Percentiles rank a stretch among this genome's conserved stretches.
phyloP scores from a whole-genome alignment of 1,140 invertebrate species.

The Mya arenaria region DNA sequence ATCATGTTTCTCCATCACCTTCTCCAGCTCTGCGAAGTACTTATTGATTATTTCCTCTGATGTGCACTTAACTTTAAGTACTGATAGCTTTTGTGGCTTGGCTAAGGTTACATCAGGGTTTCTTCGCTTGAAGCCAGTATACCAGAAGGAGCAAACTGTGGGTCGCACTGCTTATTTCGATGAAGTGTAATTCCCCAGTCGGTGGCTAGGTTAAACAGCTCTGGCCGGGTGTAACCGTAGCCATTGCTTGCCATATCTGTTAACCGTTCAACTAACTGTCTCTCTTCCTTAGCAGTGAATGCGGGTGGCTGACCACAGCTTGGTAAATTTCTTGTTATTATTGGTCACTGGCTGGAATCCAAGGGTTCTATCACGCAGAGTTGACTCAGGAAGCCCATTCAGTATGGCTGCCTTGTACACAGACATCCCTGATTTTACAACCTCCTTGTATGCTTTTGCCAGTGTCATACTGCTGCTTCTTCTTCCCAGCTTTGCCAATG shows the following conservation, averaged over 20 bases:
- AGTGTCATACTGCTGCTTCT: neutral
- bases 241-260: constrained; percentile 32
- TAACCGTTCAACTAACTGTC: neutral
- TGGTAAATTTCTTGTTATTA: too few relatives aligned
- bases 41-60: neutral
- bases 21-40: constrained; percentile 52
- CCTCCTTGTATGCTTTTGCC: neutral
- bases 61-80: constrained; percentile 65
- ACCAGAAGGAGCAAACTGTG: constrained; percentile 9
- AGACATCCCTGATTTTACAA: neutral
- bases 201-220: constrained; percentile 7
- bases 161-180: neutral
- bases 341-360: neutral
- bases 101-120: constrained; percentile 88
- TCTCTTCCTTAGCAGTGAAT: neutral
- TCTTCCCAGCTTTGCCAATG: too few relatives aligned
- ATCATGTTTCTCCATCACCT: neutral
- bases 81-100: constrained; percentile 89
- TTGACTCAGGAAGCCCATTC: constrained; percentile 11
- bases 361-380: constrained; percentile 3
- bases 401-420: constrained; percentile 10
- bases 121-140: constrained; percentile 17
- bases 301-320: neutral
- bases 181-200: neutral
- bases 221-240: constrained; percentile 7